A percentile compares a stretch with the other conserved stretches of the same genome.
These are phyloP conservation scores for Orthonevra nobilis DNA, from an alignment of 2,888 invertebrate species.

Conservation along the genomic window DNA sequence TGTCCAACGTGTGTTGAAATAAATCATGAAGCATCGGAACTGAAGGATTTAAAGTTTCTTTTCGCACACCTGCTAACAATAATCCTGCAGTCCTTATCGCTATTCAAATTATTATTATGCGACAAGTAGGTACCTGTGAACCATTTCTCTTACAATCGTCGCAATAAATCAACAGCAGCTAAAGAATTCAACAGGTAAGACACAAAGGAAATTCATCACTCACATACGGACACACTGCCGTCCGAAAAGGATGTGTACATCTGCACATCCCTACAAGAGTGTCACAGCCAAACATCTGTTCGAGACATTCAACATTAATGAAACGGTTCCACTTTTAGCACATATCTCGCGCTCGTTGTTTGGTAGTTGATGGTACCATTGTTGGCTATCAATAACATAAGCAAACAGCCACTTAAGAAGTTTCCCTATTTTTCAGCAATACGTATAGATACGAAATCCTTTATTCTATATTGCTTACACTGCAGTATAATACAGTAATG, in stretches of 20 bases:
- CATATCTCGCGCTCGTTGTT: neutral
- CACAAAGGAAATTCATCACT: neutral
- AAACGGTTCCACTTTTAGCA: conserved; percentile 30
- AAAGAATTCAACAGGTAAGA: conserved; percentile 51
- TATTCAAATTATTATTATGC: conserved; percentile 22
- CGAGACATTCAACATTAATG: conserved; percentile 59
- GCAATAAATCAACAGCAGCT: conserved; percentile 61
- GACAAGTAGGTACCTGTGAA: conserved; percentile 28
- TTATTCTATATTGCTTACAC: conserved; percentile 9
- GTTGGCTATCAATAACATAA: conserved; percentile 61
- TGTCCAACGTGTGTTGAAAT: neutral
- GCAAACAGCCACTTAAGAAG: conserved; percentile 63
- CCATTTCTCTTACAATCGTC: conserved; percentile 8
- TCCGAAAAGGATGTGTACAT: conserved; percentile 27
- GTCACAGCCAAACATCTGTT: conserved; percentile 55
- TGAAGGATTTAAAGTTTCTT: too few relatives aligned
- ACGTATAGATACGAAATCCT: conserved; percentile 17
- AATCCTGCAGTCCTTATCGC: conserved; percentile 21
- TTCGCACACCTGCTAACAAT: neutral
- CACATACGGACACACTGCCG: neutral
- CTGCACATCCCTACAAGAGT: conserved; percentile 40
- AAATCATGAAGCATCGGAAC: neutral
- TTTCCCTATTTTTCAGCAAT: conserved; percentile 35
- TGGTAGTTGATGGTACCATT: conserved; percentile 36
- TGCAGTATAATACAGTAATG: neutral